Percentiles rank a stretch among this genome's conserved stretches.
Conservation (phyloP, 2,888 invertebrate species). For the Stictocephala bisonia region DNA sequence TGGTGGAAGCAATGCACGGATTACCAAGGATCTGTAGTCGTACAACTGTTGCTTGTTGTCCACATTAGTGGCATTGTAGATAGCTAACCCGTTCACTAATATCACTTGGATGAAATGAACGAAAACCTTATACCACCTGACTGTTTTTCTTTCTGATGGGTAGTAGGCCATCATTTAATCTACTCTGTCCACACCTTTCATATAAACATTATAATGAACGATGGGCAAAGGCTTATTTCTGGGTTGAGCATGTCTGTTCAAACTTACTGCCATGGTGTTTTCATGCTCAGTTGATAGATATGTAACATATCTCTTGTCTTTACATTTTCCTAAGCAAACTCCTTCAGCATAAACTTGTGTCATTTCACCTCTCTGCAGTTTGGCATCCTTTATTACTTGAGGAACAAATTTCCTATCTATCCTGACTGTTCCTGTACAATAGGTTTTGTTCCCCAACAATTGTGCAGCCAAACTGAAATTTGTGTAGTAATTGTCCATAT, state of each 20-base stretch:
- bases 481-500: slow-evolving; percentile 23
- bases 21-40: not conserved
- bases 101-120: slow-evolving; percentile 3
- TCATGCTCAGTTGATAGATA: slow-evolving; percentile 15
- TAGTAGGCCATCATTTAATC: slow-evolving; percentile 46
- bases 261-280: slow-evolving; percentile 16
- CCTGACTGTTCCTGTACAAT: slow-evolving; percentile 43
- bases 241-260: not conserved
- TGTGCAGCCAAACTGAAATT: not conserved
- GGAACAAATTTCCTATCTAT: slow-evolving; percentile 34
- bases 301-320: not conserved
- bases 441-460: slow-evolving; percentile 34
- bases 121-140: slow-evolving; percentile 41
- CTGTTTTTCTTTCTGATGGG: slow-evolving; percentile 17
- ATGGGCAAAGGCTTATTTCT: slow-evolving; percentile 21
- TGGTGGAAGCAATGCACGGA: slow-evolving; percentile 22
- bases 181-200: slow-evolving; percentile 40
- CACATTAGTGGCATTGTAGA: slow-evolving; percentile 3
- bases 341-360: not conserved
- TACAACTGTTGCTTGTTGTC: not conserved
- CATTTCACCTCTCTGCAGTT: slow-evolving; percentile 43
- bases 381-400: slow-evolving; percentile 4
- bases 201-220: no score
- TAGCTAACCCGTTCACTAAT: not conserved
- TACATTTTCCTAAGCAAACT: not conserved